Evolutionary conservation across 2,113 vertebrate genomes (phyloP), one percentile per base, ranked within the genome.

Genomic region (Papio anubis): DNA sequence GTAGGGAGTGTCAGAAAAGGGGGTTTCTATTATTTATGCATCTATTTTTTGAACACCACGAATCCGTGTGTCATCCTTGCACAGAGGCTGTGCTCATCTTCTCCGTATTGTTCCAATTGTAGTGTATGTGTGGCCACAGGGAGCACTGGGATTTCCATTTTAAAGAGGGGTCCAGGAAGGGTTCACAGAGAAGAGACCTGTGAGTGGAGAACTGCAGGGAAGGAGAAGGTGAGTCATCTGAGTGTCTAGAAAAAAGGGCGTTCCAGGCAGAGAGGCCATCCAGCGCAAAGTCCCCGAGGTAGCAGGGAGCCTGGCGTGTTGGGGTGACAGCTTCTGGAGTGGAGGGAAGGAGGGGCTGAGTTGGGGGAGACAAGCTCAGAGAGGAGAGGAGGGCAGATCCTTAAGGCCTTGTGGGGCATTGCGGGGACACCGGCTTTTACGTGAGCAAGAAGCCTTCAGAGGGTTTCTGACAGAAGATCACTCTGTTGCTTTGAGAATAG

Each of bases 381-480:
- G 20, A 55, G 40, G 25, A 35, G 5, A 0, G 32, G 9, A n/a
- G 9, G 59, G 55, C 21, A 72, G 27, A 1, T 8, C n/a, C 9
- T 9, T 1, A 52, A 50, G 57, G 18, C 59, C 13, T 48, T 11
- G 18, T 4, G 27, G 35, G n/a, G 27, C 20, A 1, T 3, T 4
- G 4, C 1, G 10, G n/a, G 32, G 40, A 18, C 0, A 1, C 0
- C 4, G 8, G 80, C 45, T 64, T 87, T 76, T 7, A n/a, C 4
- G 3, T 14, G 75, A 55, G 55, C 23, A n/a, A 27, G 50, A 59
- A 4, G 66, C 2, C 27, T 80, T 32, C 5, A 6, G 23, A 25
- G 30, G 52, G 12, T 5, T 8, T 48, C 27, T 8, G 72, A 40
- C 23, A 6, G 45, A 80, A 59, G 43, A 7, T 32, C 38, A 6